A percentile compares a stretch with the other conserved stretches of the same genome.
These are phyloP conservation scores for Drosophila subquinaria DNA, from an alignment of 2,888 invertebrate genomes.

Conservation along the genomic window DNA sequence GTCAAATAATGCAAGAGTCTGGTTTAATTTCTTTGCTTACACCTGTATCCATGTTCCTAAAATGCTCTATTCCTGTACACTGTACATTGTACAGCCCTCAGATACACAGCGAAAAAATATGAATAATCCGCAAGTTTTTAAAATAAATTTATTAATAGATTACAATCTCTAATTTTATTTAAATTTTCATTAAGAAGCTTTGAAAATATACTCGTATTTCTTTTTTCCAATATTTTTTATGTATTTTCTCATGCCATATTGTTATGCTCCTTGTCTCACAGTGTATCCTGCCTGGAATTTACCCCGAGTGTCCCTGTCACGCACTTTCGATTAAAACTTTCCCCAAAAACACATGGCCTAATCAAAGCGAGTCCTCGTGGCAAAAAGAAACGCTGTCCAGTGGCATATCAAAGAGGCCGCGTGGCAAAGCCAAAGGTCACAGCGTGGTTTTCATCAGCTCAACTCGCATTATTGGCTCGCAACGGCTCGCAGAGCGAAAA, in stretches of 20 bases:
- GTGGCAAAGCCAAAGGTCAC: conserved; percentile 38
- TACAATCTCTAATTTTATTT: too few relatives aligned
- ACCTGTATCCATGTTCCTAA: background rate
- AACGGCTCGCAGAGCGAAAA: conserved; percentile 61
- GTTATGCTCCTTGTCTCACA: background rate
- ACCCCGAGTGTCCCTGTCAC: conserved; percentile 50
- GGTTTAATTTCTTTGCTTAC: conserved; percentile 5
- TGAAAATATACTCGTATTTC: too few relatives aligned
- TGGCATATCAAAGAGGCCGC: conserved; percentile 21
- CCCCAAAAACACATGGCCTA: conserved; percentile 46
- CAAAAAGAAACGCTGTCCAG: conserved; percentile 43
- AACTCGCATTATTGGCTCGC: conserved; percentile 66
- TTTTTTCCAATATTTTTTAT: background rate
- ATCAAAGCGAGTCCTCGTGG: conserved; percentile 50
- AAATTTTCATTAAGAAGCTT: too few relatives aligned
- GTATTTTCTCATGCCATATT: background rate
- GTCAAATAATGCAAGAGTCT: conserved; percentile 19
- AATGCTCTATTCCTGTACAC: background rate
- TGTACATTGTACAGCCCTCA: background rate
- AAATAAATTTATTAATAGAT: too few relatives aligned
- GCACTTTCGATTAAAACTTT: conserved; percentile 76
- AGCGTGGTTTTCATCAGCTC: conserved; percentile 22
- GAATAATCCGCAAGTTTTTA: too few relatives aligned
- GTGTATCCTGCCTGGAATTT: background rate
- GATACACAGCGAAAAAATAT: background rate